These are phyloP conservation scores for Brachypterus glaber DNA, from an alignment of 2,888 invertebrate genomes.

Conservation along the genomic window DNA sequence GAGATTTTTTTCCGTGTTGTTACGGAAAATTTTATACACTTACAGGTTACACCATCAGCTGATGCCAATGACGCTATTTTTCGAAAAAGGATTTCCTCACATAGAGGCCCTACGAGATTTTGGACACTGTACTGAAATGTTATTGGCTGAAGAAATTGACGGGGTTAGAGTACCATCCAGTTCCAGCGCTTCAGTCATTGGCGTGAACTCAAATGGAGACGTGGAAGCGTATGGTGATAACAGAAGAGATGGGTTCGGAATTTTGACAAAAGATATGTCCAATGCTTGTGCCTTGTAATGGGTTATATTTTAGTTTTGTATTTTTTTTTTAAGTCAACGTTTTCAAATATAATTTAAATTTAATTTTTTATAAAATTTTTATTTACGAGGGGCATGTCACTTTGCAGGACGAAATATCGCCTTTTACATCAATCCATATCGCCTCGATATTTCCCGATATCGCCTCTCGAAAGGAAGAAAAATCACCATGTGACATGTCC, in stretches of 20 bases:
- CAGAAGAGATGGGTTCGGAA: slow-evolving; percentile 12
- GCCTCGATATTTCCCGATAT: too few species aligned
- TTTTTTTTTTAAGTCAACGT: neutral
- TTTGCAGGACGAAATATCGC: too few species aligned
- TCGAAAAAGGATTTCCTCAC: slow-evolving; percentile 2
- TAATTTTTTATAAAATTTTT: too few species aligned
- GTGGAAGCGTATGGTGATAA: slow-evolving; percentile 14
- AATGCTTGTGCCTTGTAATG: neutral
- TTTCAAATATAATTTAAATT: too few species aligned
- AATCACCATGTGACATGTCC: too few species aligned
- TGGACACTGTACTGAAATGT: neutral
- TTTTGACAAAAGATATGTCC: slow-evolving; percentile 3
- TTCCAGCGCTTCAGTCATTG: slow-evolving; percentile 10
- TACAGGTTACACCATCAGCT: neutral
- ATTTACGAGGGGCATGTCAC: too few species aligned
- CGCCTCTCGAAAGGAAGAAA: too few species aligned
- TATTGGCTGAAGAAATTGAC: neutral
- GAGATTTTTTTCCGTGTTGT: too few species aligned
- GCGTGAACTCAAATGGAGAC: slow-evolving; percentile 1
- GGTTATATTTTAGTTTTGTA: neutral
- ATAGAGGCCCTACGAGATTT: neutral
- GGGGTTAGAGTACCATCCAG: slow-evolving; percentile 5
- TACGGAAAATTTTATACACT: too few species aligned
- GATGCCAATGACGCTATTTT: slow-evolving; percentile 2
- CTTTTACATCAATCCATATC: too few species aligned